A percentile compares a stretch with the other conserved stretches of the same genome.
Conservation (phyloP, 2,113 vertebrate genomes). For the Butorides virescens region DNA sequence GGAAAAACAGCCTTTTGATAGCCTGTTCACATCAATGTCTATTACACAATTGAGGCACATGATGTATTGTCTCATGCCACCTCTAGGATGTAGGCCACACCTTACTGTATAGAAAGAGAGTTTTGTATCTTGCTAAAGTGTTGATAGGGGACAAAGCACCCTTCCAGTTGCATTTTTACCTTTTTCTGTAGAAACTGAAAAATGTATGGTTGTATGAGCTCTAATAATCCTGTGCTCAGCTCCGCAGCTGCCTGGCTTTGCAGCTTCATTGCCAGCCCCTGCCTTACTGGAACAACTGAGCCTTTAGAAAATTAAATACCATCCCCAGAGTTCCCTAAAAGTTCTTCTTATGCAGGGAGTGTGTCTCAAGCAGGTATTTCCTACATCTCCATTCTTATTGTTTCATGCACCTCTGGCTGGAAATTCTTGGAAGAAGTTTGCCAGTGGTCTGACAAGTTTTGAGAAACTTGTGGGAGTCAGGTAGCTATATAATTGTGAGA, state of each 20-base stretch:
- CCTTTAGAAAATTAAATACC: background rate
- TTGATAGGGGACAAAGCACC: background rate
- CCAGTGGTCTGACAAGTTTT: background rate
- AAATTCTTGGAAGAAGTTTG: background rate
- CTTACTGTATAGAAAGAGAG: background rate
- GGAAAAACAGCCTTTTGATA: background rate
- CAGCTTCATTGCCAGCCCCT: background rate
- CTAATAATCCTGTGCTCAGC: background rate
- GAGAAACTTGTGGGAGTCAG: background rate
- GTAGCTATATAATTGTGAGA: background rate
- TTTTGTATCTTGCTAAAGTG: background rate
- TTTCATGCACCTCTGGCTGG: background rate
- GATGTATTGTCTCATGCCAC: background rate
- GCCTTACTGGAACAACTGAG: background rate
- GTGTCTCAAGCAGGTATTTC: background rate
- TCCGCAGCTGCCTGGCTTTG: background rate
- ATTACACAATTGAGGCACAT: fast-evolving
- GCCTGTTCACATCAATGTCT: background rate
- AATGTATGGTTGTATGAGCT: background rate
- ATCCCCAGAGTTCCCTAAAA: background rate
- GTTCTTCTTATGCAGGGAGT: background rate
- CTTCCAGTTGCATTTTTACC: background rate
- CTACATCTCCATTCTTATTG: background rate
- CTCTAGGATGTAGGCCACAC: background rate
- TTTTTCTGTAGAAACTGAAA: background rate